A percentile compares a stretch with the other conserved stretches of the same genome.
These are phyloP conservation scores for Heliconius congener DNA, from an alignment of 1,140 invertebrate species.

Conservation along the genomic window DNA sequence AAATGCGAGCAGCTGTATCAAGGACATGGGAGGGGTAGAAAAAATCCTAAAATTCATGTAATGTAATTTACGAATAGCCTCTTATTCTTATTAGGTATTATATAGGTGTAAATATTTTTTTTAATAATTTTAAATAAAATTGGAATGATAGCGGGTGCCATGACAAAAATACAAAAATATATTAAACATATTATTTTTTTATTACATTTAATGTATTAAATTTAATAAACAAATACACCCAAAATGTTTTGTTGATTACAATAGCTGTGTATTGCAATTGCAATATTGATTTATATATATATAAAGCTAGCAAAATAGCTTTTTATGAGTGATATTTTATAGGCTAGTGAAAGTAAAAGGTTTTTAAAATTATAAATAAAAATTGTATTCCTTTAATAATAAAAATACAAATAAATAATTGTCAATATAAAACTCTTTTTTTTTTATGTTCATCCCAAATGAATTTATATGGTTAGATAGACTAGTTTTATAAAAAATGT, in stretches of 20 bases:
- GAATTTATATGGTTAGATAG: conserved; percentile 15
- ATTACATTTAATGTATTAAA: conserved; percentile 34
- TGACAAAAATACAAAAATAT: conserved; percentile 47
- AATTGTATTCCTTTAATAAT: conserved; percentile 32
- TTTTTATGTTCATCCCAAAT: background rate
- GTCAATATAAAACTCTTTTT: background rate
- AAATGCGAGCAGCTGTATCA: no score
- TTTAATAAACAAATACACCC: conserved; percentile 9
- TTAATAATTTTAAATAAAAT: conserved; percentile 48
- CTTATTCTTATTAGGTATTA: conserved; percentile 40
- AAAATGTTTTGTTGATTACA: conserved; percentile 24
- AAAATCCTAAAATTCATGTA: no score
- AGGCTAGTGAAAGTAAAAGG: conserved; percentile 31
- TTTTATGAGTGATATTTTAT: conserved; percentile 33
- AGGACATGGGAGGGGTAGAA: no score
- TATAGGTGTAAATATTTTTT: conserved; percentile 60
- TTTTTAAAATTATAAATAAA: conserved; percentile 27
- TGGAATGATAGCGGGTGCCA: conserved; percentile 56
- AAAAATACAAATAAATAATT: conserved; percentile 26
- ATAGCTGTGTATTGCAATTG: conserved; percentile 25
- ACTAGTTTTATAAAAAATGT: background rate
- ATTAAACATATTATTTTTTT: conserved; percentile 29
- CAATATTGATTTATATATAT: conserved; percentile 26
- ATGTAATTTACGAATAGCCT: no score
- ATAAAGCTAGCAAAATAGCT: conserved; percentile 23